These are phyloP conservation scores for Hormaphis cornu DNA, from an alignment of 1,140 invertebrate genomes.

Conservation along the genomic window DNA sequence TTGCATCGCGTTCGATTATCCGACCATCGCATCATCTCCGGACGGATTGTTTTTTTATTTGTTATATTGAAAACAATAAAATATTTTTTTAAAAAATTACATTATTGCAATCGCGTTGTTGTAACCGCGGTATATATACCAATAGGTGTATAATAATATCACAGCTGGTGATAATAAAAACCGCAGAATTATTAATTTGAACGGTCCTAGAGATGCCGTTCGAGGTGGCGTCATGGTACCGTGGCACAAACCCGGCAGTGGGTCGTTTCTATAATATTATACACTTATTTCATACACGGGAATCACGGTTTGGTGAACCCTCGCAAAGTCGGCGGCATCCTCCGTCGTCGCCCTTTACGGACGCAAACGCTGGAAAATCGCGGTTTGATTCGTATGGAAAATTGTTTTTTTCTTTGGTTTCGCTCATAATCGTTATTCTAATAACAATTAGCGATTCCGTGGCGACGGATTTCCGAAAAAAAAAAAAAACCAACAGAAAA, in stretches of 20 bases:
- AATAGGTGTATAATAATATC: too few relatives aligned
- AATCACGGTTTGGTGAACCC: constrained; percentile 24
- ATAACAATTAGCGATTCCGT: constrained; percentile 38
- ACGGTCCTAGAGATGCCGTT: neutral
- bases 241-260: constrained; percentile 5
- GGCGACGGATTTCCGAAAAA: constrained; percentile 38
- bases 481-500: neutral
- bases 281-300: too few relatives aligned
- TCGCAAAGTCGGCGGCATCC: too few relatives aligned
- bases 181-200: too few relatives aligned
- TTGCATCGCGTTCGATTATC: too few relatives aligned
- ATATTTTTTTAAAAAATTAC: too few relatives aligned
- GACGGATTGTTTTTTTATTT: too few relatives aligned
- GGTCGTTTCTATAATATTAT: constrained; percentile 7
- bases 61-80: too few relatives aligned
- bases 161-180: too few relatives aligned
- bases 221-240: constrained; percentile 5
- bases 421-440: constrained; percentile 33
- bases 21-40: too few relatives aligned
- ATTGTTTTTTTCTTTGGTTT: constrained; percentile 14
- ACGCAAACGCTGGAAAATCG: constrained; percentile 14
- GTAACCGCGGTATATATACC: too few relatives aligned
- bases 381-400: constrained; percentile 8
- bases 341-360: neutral
- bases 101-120: too few relatives aligned